Percentiles rank a stretch among this genome's conserved stretches.
Evolutionary conservation across 2,113 vertebrate species (phyloP).

Genomic region (Entelurus aequoreus): DNA sequence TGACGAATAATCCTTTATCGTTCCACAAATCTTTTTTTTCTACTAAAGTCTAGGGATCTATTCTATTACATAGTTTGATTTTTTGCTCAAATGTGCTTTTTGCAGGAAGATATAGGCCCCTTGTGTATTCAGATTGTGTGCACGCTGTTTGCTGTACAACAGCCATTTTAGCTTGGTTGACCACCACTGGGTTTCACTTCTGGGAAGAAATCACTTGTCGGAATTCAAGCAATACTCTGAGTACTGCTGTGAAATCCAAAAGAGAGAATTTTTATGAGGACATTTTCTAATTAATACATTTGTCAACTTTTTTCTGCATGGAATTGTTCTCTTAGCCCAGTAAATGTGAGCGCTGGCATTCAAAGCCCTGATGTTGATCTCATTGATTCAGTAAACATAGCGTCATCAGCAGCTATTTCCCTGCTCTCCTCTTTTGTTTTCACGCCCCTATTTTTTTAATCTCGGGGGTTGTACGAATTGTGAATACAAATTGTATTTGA

Average conservation of each 20-base stretch:
- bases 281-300: conserved; percentile 38
- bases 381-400: conserved; percentile 66
- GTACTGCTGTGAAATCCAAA: conserved; percentile 9
- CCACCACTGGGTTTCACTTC: no score
- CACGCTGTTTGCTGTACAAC: no score
- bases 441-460: conserved; percentile 1
- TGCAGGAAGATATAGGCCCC: no score
- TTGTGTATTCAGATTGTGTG: no score
- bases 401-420: conserved; percentile 45
- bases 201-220: no score
- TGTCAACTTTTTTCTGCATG: conserved; percentile 64
- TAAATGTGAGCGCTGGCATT: conserved; percentile 71
- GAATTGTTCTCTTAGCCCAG: conserved; percentile 44
- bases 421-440: conserved; percentile 28
- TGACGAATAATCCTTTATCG: no score
- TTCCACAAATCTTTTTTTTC: no score
- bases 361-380: conserved; percentile 66
- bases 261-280: conserved; percentile 34
- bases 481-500: conserved; percentile 70
- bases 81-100: no score
- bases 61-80: no score
- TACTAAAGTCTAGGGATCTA: no score
- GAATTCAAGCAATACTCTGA: conserved; percentile 1
- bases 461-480: conserved; percentile 19
- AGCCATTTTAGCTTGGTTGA: no score